Evolutionary conservation across 2,888 invertebrate species (phyloP), one percentile per base, ranked within the genome.

Genomic region (Thecophora atra): DNA sequence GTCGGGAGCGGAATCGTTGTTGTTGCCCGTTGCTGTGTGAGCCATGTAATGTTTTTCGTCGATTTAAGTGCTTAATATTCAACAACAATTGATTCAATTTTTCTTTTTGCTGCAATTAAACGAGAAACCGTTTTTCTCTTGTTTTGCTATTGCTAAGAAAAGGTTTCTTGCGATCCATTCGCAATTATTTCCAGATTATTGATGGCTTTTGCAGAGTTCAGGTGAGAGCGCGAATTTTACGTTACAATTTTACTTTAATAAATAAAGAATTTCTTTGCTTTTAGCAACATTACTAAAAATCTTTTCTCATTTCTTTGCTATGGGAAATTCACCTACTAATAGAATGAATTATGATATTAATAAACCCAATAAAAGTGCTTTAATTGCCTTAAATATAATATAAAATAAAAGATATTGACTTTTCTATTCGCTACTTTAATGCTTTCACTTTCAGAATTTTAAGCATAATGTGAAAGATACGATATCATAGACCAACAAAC

Each of bases 121-220:
- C 42, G 11, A 8, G n/a, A 60, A 30, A 28, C 15, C 60, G 21
- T 63, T 63, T 58, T 58, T 58, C 19, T 62, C 42, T 19, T 17
- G 63, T 11, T 37, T 37, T n/a, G 13, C 42, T 63, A 30, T 21
- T n/a, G 19, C n/a, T 13, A 24, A 26, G 26, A 4, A 3, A 65
- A 51, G 26, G 13, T 51, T 28, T 51, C 44, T 51, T 51, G 51
- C n/a, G 26, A 24, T 17, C 24, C 26, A 37, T 65, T 47, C 30
- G 65, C 65, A 65, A 65, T 65, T 65, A 47, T 65, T 65, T 28
- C 30, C 11, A 44, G 64, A 64, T 64, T 64, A 47, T 64, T 47
- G 44, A 65, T 51, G 51, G 65, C 47, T 51, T 51, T 51, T 15
- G 26, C 17, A 5, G 21, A 24, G 15, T 58, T 58, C 28, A 15